Evolutionary conservation across 2,888 invertebrate species (phyloP).

Genomic region (Didymodactylos carnosus): DNA sequence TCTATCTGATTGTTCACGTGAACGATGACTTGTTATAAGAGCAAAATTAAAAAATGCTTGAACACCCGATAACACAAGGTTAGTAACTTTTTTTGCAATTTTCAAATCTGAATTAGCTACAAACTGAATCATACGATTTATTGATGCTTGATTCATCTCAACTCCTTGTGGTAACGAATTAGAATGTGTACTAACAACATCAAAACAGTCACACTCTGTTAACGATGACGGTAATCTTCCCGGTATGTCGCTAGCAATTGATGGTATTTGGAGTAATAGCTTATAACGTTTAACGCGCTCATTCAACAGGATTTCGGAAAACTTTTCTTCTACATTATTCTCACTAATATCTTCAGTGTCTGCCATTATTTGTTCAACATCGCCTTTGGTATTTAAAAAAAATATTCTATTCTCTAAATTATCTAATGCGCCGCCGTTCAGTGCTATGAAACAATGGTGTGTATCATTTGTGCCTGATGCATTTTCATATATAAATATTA

Average conservation of each 20-base stretch:
- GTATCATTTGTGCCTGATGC: neutral
- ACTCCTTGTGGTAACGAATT: neutral
- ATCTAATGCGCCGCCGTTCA: neutral
- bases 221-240: too few species aligned
- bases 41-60: neutral
- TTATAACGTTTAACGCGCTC: neutral
- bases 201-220: neutral
- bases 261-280: neutral
- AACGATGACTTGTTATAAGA: neutral
- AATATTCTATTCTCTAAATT: neutral
- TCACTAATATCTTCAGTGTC: neutral
- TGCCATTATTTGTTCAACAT: neutral
- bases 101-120: neutral
- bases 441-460: neutral
- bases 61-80: neutral
- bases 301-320: neutral
- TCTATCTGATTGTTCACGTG: neutral
- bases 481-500: neutral
- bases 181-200: neutral
- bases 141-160: neutral
- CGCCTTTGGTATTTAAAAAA: neutral
- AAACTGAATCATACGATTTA: neutral
- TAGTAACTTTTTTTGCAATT: neutral
- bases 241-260: neutral
- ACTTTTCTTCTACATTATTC: neutral